Percentiles rank a stretch among this genome's conserved stretches.
These are phyloP conservation scores for Hypsopygia costalis DNA, from an alignment of 2,888 invertebrate genomes.

Conservation along the genomic window DNA sequence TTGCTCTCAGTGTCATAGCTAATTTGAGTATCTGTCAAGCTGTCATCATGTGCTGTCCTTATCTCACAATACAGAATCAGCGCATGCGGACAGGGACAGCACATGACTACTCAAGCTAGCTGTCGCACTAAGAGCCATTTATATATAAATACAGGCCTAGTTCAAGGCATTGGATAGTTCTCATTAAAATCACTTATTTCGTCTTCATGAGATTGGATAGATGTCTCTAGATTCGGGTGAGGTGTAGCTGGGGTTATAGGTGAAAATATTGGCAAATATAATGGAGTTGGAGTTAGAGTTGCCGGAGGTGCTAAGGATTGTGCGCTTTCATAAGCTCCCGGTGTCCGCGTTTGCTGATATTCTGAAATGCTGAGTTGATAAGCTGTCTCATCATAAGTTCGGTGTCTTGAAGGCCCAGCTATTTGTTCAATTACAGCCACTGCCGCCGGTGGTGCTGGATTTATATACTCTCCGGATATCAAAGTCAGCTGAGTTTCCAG, in stretches of 20 bases:
- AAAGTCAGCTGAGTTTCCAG: too few species aligned
- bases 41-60: constrained; percentile 18
- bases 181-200: constrained; percentile 20
- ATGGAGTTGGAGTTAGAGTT: constrained; percentile 12
- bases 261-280: too few species aligned
- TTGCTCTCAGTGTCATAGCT: too few species aligned
- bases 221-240: constrained; percentile 19
- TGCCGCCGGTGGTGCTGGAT: too few species aligned
- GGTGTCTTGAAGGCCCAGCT: too few species aligned
- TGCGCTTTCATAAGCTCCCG: constrained; percentile 19
- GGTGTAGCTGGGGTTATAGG: constrained; percentile 16
- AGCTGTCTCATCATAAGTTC: constrained; percentile 18
- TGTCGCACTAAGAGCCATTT: constrained; percentile 19
- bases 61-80: constrained; percentile 18
- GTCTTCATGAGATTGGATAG: constrained; percentile 21
- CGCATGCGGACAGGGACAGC: constrained; percentile 20
- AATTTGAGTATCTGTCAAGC: constrained; percentile 18
- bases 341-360: constrained; percentile 19
- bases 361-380: constrained; percentile 20
- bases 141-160: constrained; percentile 12
- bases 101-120: constrained; percentile 20
- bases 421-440: too few species aligned
- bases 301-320: constrained; percentile 8
- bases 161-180: constrained; percentile 20
- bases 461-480: too few species aligned